Conservation (phyloP, 2,888 invertebrate genomes). For the Ganaspis brasiliensis region DNA sequence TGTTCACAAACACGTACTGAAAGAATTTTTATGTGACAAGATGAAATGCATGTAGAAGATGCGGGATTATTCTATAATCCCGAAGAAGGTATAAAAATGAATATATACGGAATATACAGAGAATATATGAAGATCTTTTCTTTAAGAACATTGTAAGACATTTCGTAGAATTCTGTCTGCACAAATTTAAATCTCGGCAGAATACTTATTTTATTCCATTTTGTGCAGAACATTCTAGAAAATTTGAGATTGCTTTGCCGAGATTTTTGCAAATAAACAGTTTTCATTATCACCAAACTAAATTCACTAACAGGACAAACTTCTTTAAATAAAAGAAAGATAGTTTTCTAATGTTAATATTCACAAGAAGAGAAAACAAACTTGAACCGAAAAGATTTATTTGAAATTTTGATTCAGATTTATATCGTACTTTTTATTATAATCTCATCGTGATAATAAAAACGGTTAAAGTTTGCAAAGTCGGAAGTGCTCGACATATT, state of each 20-base stretch:
- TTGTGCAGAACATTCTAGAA: not conserved
- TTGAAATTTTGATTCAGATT: not conserved
- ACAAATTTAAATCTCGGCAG: not conserved
- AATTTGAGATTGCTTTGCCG: not conserved
- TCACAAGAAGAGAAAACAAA: too few relatives aligned
- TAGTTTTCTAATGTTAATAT: not conserved
- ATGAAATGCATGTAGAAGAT: conserved; percentile 1
- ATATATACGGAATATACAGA: not conserved
- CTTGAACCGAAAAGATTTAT: not conserved
- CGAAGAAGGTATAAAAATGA: conserved; percentile 25
- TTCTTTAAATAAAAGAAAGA: not conserved
- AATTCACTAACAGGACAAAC: too few relatives aligned
- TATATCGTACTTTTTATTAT: not conserved
- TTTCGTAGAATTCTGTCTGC: not conserved
- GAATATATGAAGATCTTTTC: conserved; percentile 14
- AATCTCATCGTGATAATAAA: not conserved
- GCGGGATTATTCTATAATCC: conserved; percentile 9
- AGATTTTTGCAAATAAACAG: not conserved
- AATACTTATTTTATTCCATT: conserved; percentile 1
- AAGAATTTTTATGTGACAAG: conserved; percentile 25
- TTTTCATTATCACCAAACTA: not conserved
- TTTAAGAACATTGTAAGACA: conserved; percentile 16
- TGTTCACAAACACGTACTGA: conserved; percentile 20
- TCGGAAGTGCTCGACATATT: conserved; percentile 35
- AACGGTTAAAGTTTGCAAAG: conserved; percentile 9